phyloP scores from a whole-genome alignment of 2,888 invertebrate genomes.

The Lasius platythorax region DNA sequence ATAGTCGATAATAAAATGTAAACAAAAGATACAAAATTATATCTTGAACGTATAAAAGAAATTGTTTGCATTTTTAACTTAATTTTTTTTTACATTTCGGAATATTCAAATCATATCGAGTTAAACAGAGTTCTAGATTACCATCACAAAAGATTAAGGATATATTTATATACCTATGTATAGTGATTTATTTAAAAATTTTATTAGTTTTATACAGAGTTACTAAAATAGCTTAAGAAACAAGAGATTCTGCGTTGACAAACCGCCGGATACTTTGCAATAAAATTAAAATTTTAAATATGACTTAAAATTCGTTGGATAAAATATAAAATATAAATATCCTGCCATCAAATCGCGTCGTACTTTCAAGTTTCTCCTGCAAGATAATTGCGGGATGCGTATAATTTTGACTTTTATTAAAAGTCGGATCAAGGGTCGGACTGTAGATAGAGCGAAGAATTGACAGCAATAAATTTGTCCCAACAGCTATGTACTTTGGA shows the following conservation, averaged over 20 bases:
- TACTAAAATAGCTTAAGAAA: neutral
- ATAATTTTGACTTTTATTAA: slow-evolving; percentile 40
- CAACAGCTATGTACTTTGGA: slow-evolving; percentile 32
- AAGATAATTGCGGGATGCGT: neutral
- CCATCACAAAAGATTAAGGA: neutral
- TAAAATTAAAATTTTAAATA: slow-evolving; percentile 4
- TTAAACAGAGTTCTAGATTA: neutral
- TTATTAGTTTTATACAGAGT: neutral
- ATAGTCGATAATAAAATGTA: neutral
- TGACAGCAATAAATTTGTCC: slow-evolving; percentile 41
- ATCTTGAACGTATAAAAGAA: neutral
- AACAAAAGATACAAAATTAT: neutral
- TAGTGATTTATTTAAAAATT: neutral
- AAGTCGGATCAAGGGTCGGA: slow-evolving; percentile 8
- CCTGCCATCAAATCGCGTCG: neutral
- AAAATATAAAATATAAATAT: neutral
- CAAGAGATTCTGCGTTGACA: neutral
- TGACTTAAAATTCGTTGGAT: neutral
- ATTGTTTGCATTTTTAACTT: neutral
- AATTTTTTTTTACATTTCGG: neutral
- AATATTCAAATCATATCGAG: neutral
- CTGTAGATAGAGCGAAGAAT: slow-evolving; percentile 27
- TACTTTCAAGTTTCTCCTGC: neutral
- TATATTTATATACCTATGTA: neutral
- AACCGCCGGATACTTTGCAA: neutral